Evolutionary conservation across 2,888 invertebrate species (phyloP), one percentile per base, ranked within the genome.

Genomic region (Plusia festucae): DNA sequence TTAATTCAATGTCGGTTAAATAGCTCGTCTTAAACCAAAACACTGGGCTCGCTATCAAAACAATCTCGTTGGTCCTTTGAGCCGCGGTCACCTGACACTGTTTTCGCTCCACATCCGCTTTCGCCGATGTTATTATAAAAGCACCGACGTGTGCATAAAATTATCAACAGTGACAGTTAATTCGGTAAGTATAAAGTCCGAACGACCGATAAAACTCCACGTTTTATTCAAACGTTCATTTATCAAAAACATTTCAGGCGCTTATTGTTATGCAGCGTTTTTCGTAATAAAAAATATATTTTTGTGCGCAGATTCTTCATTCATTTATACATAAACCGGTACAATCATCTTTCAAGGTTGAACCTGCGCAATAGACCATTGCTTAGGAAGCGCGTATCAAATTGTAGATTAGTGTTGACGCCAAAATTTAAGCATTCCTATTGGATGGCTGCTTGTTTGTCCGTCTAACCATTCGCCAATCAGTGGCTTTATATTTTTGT

Each of bases 201-300:
- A 61, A 78, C 61, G 79, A 53, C 80, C 73, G 84, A 85, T 83
- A 79, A 78, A 76, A 76, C 57, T 58, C 56, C 65, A 34, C 27
- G 46, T 24, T 58, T 68, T 79, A 71, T 78, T 81, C 79, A 60
- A 55, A 62, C 59, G 67, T 49, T 20, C 54, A 56, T 66, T 78
- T 78, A 72, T 70, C 70, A 65, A 24, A n/a, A 52, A 53, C 55
- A 49, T 73, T 65, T 60, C 54, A 63, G 53, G 40, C 44, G 53
- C 24, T 68, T 18, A 34, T 65, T 34, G 53, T 54, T 58, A 58
- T 68, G 59, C 69, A 61, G 64, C 70, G 53, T 49, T 20, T 62
- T 58, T 59, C 59, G 59, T 73, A 65, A 65, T 63, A 9, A 16
- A 15, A 22, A 20, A 8, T 15, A 24, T 24, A 24, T 52, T 52